Base-by-base conservation (phyloP, 2,888 invertebrate genomes). In the Seira ritae region DNA sequence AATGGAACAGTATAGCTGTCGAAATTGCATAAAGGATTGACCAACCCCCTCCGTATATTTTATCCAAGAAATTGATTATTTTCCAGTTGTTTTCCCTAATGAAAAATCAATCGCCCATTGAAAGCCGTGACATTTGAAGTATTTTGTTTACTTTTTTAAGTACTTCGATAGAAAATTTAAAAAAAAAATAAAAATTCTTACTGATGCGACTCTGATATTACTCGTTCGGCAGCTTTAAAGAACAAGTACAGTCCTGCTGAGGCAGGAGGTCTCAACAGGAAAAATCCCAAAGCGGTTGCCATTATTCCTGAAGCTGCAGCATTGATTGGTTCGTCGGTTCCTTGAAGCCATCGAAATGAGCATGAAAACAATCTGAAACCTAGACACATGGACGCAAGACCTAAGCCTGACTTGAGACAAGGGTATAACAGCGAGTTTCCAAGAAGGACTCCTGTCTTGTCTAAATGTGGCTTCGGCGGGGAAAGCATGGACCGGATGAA, bases 1-100 rank as follows among this genome's bases (percentile, higher is more conserved):
- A 94, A 91, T 96, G 95, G 90, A 96, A 95, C 50, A 96, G 92
- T 84, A 94, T 91, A 12, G 95, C 95, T 2, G 96, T 96, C 87
- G 95, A 95, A 84, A 95, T 91, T 86, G 95, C 94, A 90, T 96
- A 96, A 37, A 96, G 91, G 80, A 95, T 91, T 68, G 84, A 82
- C 87, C 88, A 89, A n/a, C 89, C 89, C 15, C 89, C 89, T 10
- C 89, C 89, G 65, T 87, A 89, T 0, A 87, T 71, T 19, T 88
- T 88, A 72, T 89, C 87, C 12, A 89, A 23, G 76, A 85, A 87
- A 0, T 70, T 50, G 19, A 89, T 80, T 23, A 89, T 85, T 62
- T 84, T 87, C 88, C 88, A 89, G 67, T 87, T 85, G 50, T 88
- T 88, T 15, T 67, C 70, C 71, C 89, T 88, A 42, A 42, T 42